phyloP scores from a whole-genome alignment of 2,113 vertebrate genomes.

The Calypte anna region DNA sequence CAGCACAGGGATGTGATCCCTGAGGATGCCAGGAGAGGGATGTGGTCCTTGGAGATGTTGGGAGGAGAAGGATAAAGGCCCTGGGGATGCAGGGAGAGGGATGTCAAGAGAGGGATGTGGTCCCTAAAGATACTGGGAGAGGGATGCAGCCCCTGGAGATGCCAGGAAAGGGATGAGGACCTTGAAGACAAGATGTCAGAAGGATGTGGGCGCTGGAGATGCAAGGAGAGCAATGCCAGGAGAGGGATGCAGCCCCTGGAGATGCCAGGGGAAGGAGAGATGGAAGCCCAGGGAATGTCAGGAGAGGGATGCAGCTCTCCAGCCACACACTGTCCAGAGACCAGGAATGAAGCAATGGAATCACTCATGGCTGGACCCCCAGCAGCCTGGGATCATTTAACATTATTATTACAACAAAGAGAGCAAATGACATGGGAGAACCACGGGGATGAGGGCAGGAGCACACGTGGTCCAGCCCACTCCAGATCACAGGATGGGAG shows the following conservation, averaged over 20 bases:
- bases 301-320: not conserved
- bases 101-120: not conserved
- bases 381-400: not conserved
- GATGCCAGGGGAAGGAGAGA: not conserved
- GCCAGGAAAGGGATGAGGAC: not conserved
- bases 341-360: not conserved
- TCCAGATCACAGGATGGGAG: not conserved
- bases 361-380: not conserved
- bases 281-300: not conserved
- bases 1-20: too few species aligned
- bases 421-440: not conserved
- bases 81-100: not conserved
- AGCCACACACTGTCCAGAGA: rapidly evolving
- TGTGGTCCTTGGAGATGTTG: not conserved
- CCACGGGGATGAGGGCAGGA: not conserved
- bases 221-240: not conserved
- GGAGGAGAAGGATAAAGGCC: not conserved
- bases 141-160: not conserved
- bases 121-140: too few species aligned
- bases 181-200: not conserved
- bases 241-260: not conserved
- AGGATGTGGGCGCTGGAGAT: not conserved
- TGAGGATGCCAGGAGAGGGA: not conserved
- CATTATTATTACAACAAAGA: not conserved
- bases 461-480: not conserved